Conservation (phyloP, 1,140 invertebrate species). For the Mizuhopecten yessoensis region DNA sequence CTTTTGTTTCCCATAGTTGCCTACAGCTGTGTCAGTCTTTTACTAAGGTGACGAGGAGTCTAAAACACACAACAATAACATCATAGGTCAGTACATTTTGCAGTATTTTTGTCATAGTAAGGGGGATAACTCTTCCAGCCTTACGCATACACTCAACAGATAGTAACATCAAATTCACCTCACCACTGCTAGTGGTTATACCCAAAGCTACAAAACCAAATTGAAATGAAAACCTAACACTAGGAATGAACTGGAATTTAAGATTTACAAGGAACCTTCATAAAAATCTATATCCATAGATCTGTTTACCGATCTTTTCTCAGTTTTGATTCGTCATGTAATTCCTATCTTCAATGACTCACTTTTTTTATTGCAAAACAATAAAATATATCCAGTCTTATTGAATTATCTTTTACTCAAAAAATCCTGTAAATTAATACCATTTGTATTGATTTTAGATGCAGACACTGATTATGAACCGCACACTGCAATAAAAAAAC, state of each 20-base stretch:
- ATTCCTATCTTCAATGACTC: background rate
- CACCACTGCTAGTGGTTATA: too few species aligned
- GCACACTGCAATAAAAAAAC: background rate
- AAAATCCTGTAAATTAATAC: too few species aligned
- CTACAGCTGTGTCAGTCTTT: constrained; percentile 1
- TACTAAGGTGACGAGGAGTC: too few species aligned
- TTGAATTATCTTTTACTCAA: too few species aligned
- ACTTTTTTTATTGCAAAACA: background rate
- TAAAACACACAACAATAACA: background rate
- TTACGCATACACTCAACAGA: background rate
- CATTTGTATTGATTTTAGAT: background rate
- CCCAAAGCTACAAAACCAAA: too few species aligned
- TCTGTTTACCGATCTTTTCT: background rate
- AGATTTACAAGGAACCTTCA: background rate
- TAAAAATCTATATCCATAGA: background rate
- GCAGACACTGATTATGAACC: background rate
- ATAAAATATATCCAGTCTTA: background rate
- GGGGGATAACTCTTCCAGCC: background rate
- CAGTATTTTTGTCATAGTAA: background rate
- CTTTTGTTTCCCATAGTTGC: background rate
- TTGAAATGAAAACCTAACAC: too few species aligned
- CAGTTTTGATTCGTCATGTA: background rate
- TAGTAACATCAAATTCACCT: too few species aligned
- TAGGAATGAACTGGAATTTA: too few species aligned
- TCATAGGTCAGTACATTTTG: background rate